Conservation (phyloP, 2,797 vertebrate genomes). For the Poecilia picta region DNA sequence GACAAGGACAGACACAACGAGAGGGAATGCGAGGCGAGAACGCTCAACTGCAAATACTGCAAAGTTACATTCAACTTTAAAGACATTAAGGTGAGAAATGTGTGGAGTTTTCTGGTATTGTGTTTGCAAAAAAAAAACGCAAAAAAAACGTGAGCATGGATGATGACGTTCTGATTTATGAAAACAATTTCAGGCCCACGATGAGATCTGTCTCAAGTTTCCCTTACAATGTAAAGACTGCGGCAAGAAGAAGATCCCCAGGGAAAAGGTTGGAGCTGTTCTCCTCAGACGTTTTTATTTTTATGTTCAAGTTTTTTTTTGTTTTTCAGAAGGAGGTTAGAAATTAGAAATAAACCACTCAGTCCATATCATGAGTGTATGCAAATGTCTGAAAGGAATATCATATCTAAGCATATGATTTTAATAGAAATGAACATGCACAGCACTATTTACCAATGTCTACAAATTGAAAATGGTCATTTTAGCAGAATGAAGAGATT, state of each 20-base stretch:
- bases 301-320: background rate
- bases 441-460: background rate
- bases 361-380: background rate
- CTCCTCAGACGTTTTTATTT: background rate
- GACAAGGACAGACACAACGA: constrained; percentile 85
- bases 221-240: constrained; percentile 94
- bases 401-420: background rate
- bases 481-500: background rate
- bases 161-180: background rate
- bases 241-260: constrained; percentile 90
- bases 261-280: constrained; percentile 87
- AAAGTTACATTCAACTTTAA: constrained; percentile 81
- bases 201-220: constrained; percentile 90
- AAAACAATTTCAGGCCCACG: constrained; percentile 84
- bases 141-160: background rate
- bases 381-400: background rate
- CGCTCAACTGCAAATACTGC: constrained; percentile 87
- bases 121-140: background rate
- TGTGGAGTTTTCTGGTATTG: background rate
- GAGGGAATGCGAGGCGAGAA: constrained; percentile 84
- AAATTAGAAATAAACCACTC: background rate
- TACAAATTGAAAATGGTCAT: background rate
- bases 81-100: constrained; percentile 78
- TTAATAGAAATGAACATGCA: background rate
- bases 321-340: background rate